Percentiles rank a stretch among this genome's conserved stretches.
phyloP scores from a whole-genome alignment of 2,113 vertebrate species.

The Embiotoca jacksoni region DNA sequence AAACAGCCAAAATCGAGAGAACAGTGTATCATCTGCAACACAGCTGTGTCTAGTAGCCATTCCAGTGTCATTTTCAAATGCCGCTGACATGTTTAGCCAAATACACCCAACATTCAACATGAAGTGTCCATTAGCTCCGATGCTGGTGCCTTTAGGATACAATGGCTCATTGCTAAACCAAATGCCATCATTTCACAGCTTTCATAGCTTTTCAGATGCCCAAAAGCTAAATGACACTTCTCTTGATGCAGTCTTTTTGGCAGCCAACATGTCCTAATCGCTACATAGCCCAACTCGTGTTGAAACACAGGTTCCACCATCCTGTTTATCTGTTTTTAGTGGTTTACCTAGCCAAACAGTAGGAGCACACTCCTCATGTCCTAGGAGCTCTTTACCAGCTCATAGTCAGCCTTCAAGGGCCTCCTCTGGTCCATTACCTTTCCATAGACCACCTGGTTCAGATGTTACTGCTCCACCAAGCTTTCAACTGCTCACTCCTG shows the following conservation, averaged over 20 bases:
- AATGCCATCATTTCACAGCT: neutral
- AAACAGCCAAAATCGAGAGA: neutral
- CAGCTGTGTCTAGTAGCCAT: neutral
- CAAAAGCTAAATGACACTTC: neutral
- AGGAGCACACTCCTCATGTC: neutral
- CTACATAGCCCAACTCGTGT: neutral
- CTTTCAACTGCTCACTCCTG: neutral
- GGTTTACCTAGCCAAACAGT: slow-evolving; percentile 11
- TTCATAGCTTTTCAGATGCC: neutral
- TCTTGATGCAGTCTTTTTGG: neutral
- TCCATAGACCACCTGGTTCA: neutral
- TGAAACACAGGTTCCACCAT: slow-evolving; percentile 2
- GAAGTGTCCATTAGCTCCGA: neutral
- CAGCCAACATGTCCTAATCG: neutral
- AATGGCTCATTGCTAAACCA: neutral
- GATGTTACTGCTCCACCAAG: neutral
- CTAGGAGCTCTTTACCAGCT: neutral
- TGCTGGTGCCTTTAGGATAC: slow-evolving; percentile 17
- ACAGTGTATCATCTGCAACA: neutral
- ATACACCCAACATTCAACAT: slow-evolving; percentile 13
- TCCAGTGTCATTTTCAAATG: neutral
- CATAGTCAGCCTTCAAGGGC: no score
- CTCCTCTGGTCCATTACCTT: neutral
- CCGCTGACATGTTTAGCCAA: slow-evolving; percentile 25
- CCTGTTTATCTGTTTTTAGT: slow-evolving; percentile 9